These are phyloP conservation scores for Sarcophaga bullata DNA, from an alignment of 1,140 invertebrate species.

Conservation along the genomic window DNA sequence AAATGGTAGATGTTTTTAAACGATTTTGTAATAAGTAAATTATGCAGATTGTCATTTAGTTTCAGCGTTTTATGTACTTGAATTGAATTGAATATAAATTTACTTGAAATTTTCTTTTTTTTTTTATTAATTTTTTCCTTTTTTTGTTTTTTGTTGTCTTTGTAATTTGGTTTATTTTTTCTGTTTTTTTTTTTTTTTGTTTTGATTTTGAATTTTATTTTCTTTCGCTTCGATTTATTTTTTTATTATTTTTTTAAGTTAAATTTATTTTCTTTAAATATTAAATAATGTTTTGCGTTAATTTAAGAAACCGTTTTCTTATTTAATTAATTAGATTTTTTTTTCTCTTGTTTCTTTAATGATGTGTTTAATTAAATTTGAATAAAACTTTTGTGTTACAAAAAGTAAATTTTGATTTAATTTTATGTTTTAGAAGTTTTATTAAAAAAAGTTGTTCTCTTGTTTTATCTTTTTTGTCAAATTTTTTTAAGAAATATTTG, in stretches of 20 bases:
- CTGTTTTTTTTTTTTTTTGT: no score
- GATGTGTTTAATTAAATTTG: constrained; percentile 7
- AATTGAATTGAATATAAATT: neutral
- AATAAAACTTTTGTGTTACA: neutral
- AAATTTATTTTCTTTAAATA: neutral
- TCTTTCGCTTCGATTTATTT: neutral
- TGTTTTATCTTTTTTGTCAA: neutral
- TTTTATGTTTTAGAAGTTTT: neutral
- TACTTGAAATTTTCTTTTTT: neutral
- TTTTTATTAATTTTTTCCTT: constrained; percentile 13
- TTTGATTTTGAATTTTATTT: no score
- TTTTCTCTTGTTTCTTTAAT: neutral
- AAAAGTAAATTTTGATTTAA: neutral
- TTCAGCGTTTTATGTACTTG: constrained; percentile 35
- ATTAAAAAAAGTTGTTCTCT: neutral
- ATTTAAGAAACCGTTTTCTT: neutral
- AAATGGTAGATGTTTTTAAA: neutral
- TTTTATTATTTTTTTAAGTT: neutral
- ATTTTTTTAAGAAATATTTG: neutral
- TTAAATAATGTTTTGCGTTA: neutral
- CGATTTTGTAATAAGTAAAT: neutral
- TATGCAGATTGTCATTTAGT: constrained; percentile 37
- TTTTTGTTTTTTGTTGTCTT: neutral
- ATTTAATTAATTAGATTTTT: neutral
- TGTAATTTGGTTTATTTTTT: no score